Evolutionary conservation across 2,797 vertebrate species (phyloP), one percentile per base, ranked within the genome.

Genomic region (Thamnophis elegans): DNA sequence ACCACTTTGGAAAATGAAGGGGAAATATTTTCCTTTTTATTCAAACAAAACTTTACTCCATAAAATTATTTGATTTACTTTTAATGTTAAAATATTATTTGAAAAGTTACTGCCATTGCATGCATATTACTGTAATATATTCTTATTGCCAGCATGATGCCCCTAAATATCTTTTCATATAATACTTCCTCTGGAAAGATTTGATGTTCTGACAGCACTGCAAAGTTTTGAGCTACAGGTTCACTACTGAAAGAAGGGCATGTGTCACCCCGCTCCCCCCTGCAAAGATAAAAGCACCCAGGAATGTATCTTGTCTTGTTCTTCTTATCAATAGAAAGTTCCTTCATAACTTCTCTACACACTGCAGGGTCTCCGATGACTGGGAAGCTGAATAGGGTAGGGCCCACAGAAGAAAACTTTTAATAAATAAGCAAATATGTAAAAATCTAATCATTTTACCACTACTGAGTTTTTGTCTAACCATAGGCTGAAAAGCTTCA

Each of bases 191-290:
- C 95, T 91, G 94, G 95, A 90, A 91, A 85, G 92, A 92, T 93
- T 95, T 93, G 92, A 92, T 91, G 91, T 97, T 97, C 93, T 95
- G 91, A 95, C 92, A 95, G 94, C 96, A 95, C 91, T 58, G 68
- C 58, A 93, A 68, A 28, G 93, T 95, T 93, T 95, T 96, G 96
- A 95, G 96, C 93, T 54, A 53, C 8, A 12, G 90, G 59, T 93
- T 95, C 0, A 22, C 92, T 97, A 94, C 93, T 94, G 93, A 93
- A 85, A 14, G 94, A 93, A 94, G 93, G 94, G 90, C 5, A 32
- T 88, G 32, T 3, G 0, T 8, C 0, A 94, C 95, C 95, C 90
- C 89, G 89, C 89, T 14, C 85, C 5, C 85, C 78, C 85, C 89
- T 94, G 91, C 68, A 88, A 90, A 94, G 92, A 94, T 85, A 90